Conservation (phyloP, 2,797 vertebrate species). For the Jordanella pulchra region DNA sequence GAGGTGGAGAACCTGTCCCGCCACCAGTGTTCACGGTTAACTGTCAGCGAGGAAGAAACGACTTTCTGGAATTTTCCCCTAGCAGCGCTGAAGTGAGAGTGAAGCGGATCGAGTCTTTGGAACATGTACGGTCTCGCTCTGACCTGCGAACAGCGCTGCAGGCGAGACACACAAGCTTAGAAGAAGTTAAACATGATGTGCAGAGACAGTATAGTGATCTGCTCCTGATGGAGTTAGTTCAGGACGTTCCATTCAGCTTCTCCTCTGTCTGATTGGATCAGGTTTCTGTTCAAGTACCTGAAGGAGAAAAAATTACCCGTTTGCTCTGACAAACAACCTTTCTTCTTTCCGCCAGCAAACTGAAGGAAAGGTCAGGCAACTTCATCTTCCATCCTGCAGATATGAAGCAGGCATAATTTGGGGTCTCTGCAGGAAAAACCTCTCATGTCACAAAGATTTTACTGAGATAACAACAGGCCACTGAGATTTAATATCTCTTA, state of each 20-base stretch:
- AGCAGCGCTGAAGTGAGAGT: conserved; percentile 16
- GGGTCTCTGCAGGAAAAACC: neutral
- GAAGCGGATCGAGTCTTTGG: conserved; percentile 14
- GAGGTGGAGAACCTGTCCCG: neutral
- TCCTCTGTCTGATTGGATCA: neutral
- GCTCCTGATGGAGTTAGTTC: conserved; percentile 6
- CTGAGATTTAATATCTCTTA: neutral
- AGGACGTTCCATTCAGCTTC: conserved; percentile 3
- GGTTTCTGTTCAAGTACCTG: neutral
- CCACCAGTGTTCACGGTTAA: neutral
- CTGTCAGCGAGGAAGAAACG: conserved; percentile 2
- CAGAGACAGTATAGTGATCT: conserved; percentile 20
- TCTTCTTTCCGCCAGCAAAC: too few species aligned
- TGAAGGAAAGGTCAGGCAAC: neutral
- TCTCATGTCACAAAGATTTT: too few species aligned
- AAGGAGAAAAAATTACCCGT: too few species aligned
- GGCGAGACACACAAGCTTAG: conserved; percentile 28
- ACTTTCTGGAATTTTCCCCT: conserved; percentile 50
- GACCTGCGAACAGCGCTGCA: conserved; percentile 48
- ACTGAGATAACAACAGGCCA: neutral
- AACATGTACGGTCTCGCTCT: conserved; percentile 56
- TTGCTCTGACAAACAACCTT: too few species aligned
- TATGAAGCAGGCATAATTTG: neutral
- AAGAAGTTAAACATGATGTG: conserved; percentile 14
- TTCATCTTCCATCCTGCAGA: neutral